Percentiles rank a stretch among this genome's conserved stretches.
Evolutionary conservation across 2,113 vertebrate species (phyloP).

Genomic region (Ammodytes marinus): DNA sequence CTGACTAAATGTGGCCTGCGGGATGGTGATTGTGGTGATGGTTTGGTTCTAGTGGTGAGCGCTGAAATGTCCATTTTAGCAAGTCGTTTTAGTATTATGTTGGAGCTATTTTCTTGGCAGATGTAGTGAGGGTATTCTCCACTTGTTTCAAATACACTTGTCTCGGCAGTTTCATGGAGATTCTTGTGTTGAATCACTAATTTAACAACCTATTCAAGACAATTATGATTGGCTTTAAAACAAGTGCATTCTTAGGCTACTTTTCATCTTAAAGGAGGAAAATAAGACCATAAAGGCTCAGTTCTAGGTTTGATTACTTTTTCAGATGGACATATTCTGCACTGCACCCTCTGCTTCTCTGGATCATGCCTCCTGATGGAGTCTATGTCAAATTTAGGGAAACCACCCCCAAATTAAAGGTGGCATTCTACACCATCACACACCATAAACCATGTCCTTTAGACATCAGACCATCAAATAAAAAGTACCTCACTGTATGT

Average conservation of each 20-base stretch:
- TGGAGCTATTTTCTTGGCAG: slow-evolving; percentile 49
- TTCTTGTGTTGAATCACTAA: neutral
- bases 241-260: neutral
- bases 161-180: slow-evolving; percentile 4
- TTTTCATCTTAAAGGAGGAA: neutral
- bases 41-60: slow-evolving; percentile 58
- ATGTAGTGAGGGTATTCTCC: slow-evolving; percentile 20
- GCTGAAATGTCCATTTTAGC: slow-evolving; percentile 51
- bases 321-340: slow-evolving; percentile 9
- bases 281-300: neutral
- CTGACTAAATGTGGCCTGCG: slow-evolving; percentile 75
- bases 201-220: neutral
- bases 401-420: slow-evolving; percentile 45
- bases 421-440: slow-evolving; percentile 8
- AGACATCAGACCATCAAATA: slow-evolving; percentile 50
- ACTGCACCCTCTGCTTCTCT: neutral
- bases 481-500: slow-evolving; percentile 31
- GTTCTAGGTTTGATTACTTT: neutral
- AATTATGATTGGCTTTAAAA: neutral
- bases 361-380: neutral
- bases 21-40: slow-evolving; percentile 73
- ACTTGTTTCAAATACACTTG: slow-evolving; percentile 70
- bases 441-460: slow-evolving; percentile 36
- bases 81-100: slow-evolving; percentile 45
- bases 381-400: slow-evolving; percentile 28